phyloP scores from a whole-genome alignment of 1,140 invertebrate species.

The Rhysida immarginata region DNA sequence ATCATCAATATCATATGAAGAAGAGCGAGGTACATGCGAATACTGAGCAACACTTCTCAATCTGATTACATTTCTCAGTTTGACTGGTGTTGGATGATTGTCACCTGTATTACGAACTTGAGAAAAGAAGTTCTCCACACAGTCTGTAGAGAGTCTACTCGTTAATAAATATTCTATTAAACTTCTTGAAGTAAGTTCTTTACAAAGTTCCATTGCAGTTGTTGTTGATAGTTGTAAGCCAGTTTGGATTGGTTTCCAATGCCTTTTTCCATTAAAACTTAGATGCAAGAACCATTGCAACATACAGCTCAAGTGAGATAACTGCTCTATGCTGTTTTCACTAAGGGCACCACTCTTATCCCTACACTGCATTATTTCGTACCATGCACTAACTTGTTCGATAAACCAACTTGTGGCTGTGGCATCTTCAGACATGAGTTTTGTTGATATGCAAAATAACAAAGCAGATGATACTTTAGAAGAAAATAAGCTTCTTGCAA shows the following conservation, averaged over 20 bases:
- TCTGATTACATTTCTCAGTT: neutral
- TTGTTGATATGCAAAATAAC: neutral
- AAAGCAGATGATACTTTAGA: neutral
- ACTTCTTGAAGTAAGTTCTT: neutral
- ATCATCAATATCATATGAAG: neutral
- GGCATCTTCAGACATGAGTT: neutral
- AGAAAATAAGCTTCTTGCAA: neutral
- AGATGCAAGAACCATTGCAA: neutral
- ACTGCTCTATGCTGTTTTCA: neutral
- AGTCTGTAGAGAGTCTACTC: neutral
- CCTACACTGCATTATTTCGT: neutral
- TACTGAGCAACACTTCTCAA: neutral
- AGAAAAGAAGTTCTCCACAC: neutral
- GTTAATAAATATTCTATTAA: neutral
- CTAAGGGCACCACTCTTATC: neutral
- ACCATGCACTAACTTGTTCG: neutral
- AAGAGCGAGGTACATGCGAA: neutral
- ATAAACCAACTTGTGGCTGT: neutral
- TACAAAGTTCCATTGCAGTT: neutral
- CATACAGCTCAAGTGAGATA: neutral
- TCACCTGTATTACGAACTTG: neutral
- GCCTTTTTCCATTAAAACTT: neutral
- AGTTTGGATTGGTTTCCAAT: neutral
- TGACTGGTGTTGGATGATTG: neutral
- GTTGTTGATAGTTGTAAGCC: neutral